These are phyloP conservation scores for Geococcyx californianus DNA, from an alignment of 2,113 vertebrate species.

Conservation along the genomic window DNA sequence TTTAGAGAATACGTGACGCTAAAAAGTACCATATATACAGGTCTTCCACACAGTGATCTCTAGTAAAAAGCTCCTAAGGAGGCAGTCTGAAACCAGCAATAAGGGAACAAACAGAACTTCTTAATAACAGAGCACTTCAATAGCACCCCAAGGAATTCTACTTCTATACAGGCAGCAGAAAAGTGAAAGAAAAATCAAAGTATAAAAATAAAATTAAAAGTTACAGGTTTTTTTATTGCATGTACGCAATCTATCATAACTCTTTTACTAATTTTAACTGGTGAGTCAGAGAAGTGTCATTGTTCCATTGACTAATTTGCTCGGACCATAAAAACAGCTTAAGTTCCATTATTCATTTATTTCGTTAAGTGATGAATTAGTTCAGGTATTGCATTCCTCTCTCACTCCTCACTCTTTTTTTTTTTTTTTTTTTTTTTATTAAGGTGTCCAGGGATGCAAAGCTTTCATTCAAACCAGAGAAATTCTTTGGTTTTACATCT, in stretches of 20 bases:
- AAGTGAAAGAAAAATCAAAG: background rate
- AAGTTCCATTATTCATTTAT: background rate
- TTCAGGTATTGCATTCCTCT: background rate
- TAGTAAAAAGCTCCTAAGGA: background rate
- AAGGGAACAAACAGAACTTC: background rate
- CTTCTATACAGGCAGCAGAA: background rate
- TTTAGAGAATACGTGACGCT: background rate
- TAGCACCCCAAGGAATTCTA: background rate
- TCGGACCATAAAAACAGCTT: background rate
- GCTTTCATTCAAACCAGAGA: background rate
- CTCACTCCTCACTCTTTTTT: background rate
- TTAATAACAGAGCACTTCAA: background rate
- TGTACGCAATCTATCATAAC: background rate
- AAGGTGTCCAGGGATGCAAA: background rate
- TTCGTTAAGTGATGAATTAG: background rate
- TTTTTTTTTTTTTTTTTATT: background rate
- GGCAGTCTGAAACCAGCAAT: background rate
- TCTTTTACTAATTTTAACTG: background rate
- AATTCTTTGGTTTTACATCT: background rate
- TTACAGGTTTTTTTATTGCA: background rate
- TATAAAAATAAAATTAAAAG: background rate
- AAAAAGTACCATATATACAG: background rate
- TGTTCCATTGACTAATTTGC: background rate
- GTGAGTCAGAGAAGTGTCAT: background rate
- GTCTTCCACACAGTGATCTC: background rate